Evolutionary conservation across 1,140 invertebrate genomes (phyloP).

Genomic region (Calliphora vicina): DNA sequence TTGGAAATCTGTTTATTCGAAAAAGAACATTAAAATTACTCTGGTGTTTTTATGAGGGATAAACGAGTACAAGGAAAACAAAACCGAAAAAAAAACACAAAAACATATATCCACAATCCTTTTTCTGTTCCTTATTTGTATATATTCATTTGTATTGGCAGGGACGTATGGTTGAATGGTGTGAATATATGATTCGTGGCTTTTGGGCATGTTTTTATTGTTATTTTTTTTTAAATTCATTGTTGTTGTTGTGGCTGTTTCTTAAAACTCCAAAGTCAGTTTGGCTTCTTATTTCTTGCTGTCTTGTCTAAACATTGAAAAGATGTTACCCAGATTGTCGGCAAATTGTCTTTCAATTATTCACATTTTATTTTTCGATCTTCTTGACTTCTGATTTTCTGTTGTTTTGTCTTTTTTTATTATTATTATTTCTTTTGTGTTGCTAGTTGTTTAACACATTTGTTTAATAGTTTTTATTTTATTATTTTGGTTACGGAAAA

Average conservation of each 20-base stretch:
- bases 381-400: neutral
- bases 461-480: neutral
- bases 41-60: neutral
- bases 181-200: neutral
- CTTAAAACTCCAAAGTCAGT: no score
- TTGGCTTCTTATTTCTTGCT: neutral
- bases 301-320: constrained; percentile 16
- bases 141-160: neutral
- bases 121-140: neutral
- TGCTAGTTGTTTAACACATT: neutral
- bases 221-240: neutral
- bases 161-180: neutral
- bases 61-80: neutral
- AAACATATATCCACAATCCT: neutral
- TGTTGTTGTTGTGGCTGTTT: no score
- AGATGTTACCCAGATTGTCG: constrained; percentile 29
- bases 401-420: no score
- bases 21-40: neutral
- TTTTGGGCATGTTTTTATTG: constrained; percentile 12
- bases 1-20: constrained; percentile 11
- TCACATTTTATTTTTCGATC: neutral
- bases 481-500: neutral
- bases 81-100: neutral
- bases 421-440: no score
- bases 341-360: constrained; percentile 27